These are phyloP conservation scores for Pardosa pseudoannulata DNA, from an alignment of 2,888 invertebrate species.

Conservation along the genomic window DNA sequence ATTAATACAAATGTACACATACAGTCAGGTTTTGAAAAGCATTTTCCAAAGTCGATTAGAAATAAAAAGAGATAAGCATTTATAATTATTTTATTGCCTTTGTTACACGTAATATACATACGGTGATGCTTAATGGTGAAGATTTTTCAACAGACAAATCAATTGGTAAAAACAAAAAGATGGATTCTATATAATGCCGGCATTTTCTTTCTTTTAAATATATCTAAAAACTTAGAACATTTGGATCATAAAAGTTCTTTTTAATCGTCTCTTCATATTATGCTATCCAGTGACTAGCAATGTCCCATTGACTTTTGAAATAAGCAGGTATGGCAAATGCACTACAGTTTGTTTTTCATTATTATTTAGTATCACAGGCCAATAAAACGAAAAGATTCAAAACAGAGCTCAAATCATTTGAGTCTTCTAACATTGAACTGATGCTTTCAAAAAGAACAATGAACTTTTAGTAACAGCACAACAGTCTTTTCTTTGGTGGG, in stretches of 20 bases:
- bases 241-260: slow-evolving; percentile 13
- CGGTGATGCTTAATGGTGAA: slow-evolving; percentile 59
- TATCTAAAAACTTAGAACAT: slow-evolving; percentile 43
- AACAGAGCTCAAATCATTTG: slow-evolving; percentile 20
- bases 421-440: background rate
- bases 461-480: background rate
- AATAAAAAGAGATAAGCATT: slow-evolving; percentile 32
- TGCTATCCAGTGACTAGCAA: slow-evolving; percentile 62
- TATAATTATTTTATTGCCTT: slow-evolving; percentile 69
- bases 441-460: background rate
- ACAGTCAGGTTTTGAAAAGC: too few relatives aligned
- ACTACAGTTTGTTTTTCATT: slow-evolving; percentile 44
- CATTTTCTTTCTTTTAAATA: slow-evolving; percentile 26
- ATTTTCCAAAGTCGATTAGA: too few relatives aligned
- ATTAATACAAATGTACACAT: too few relatives aligned
- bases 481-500: slow-evolving; percentile 22
- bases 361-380: slow-evolving; percentile 68
- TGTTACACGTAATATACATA: slow-evolving; percentile 71
- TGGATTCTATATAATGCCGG: slow-evolving; percentile 55
- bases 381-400: slow-evolving; percentile 59
- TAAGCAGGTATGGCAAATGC: slow-evolving; percentile 40
- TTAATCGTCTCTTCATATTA: slow-evolving; percentile 3
- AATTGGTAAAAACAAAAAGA: slow-evolving; percentile 49
- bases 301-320: slow-evolving; percentile 54
- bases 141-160: slow-evolving; percentile 64